Evolutionary conservation across 2,797 vertebrate genomes (phyloP).

Genomic region (Pristis pectinata): DNA sequence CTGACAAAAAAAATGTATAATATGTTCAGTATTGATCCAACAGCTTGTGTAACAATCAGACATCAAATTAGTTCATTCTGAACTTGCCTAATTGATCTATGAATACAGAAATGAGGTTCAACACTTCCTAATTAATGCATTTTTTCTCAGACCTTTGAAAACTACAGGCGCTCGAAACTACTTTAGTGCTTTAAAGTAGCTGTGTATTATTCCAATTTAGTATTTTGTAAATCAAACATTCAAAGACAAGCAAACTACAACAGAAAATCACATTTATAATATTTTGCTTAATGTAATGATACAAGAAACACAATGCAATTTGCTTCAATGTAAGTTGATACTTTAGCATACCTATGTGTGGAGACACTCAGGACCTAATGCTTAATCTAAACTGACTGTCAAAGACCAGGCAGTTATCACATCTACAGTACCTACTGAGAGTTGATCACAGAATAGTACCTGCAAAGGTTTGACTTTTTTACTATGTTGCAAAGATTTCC

Average conservation of each 20-base stretch:
- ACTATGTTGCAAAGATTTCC: neutral
- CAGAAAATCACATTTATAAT: neutral
- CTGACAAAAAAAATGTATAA: conserved; percentile 10
- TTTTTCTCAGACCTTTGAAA: conserved; percentile 11
- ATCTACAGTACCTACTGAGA: neutral
- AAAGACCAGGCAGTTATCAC: neutral
- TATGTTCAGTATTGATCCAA: conserved; percentile 20
- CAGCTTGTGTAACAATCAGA: conserved; percentile 8
- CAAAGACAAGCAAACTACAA: neutral
- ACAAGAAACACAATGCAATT: neutral
- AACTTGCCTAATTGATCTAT: conserved; percentile 32
- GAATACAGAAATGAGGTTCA: neutral
- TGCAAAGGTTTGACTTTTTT: neutral
- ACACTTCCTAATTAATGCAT: conserved; percentile 26
- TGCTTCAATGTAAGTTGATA: neutral
- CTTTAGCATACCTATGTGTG: neutral
- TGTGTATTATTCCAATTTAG: neutral
- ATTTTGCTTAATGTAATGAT: neutral
- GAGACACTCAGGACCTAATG: neutral
- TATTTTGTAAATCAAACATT: neutral
- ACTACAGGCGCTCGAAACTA: neutral
- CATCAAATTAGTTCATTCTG: conserved; percentile 18
- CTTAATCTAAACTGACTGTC: neutral
- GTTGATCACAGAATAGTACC: neutral
- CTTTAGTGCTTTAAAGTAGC: neutral